Evolutionary conservation across 2,113 vertebrate genomes (phyloP).

Genomic region (Brienomyrus brachyistius): DNA sequence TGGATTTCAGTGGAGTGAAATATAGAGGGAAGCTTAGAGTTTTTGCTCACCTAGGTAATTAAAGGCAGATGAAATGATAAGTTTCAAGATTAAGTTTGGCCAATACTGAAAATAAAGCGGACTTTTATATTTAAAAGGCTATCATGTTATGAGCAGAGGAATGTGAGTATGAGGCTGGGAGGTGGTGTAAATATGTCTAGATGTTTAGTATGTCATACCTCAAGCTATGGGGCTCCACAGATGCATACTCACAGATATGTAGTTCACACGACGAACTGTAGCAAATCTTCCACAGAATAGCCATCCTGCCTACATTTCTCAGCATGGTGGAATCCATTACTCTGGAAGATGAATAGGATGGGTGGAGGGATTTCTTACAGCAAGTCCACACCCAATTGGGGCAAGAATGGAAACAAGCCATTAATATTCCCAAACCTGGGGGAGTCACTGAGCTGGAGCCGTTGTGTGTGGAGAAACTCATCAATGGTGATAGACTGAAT

Average conservation of each 20-base stretch:
- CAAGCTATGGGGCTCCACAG: not conserved
- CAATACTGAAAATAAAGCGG: not conserved
- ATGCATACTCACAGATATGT: not conserved
- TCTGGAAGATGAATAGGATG: not conserved
- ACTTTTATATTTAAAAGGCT: not conserved
- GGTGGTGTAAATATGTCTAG: not conserved
- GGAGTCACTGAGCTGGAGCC: not conserved
- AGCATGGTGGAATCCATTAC: not conserved
- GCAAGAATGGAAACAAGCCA: not conserved
- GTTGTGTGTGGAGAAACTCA: not conserved
- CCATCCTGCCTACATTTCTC: not conserved
- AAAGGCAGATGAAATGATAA: not conserved
- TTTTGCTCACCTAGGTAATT: not conserved
- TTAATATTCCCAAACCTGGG: not conserved
- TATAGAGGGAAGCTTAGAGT: not conserved
- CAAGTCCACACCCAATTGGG: not conserved
- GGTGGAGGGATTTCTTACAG: not conserved
- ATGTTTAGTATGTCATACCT: not conserved
- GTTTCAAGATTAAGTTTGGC: not conserved
- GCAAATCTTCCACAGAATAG: not conserved
- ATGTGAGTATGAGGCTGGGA: not conserved
- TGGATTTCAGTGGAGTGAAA: not conserved
- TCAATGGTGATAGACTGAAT: not conserved
- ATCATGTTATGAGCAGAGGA: not conserved
- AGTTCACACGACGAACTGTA: not conserved